Evolutionary conservation across 2,113 vertebrate genomes (phyloP).

Genomic region (Deroptyus accipitrinus): DNA sequence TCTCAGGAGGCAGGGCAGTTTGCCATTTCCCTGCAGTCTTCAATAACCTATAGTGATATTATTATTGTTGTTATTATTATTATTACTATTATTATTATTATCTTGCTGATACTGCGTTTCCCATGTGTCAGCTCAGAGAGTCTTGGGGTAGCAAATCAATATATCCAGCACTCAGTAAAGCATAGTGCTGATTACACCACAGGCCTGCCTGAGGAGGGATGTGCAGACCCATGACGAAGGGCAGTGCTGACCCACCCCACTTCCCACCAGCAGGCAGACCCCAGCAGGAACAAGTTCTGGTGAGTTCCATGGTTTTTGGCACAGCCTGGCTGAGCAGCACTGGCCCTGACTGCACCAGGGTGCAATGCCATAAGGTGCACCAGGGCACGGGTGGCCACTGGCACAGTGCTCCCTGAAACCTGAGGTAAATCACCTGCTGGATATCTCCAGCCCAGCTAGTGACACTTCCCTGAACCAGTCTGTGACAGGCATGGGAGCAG

Average conservation of each 20-base stretch:
- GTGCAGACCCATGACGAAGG: rapidly evolving
- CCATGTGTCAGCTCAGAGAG: neutral
- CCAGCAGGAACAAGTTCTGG: neutral
- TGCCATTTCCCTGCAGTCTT: neutral
- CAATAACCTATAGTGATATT: neutral
- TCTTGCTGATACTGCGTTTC: neutral
- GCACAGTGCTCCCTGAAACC: neutral
- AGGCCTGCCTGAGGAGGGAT: neutral
- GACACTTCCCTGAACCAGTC: neutral
- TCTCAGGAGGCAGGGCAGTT: neutral
- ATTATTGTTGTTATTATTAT: neutral
- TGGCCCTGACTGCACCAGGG: neutral
- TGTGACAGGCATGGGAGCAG: rapidly evolving
- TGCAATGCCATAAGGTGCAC: rapidly evolving
- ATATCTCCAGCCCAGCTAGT: neutral
- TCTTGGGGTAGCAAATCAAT: neutral
- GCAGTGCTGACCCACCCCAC: neutral
- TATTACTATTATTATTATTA: neutral
- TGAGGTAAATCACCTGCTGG: rapidly evolving
- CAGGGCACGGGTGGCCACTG: rapidly evolving
- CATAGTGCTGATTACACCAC: rapidly evolving
- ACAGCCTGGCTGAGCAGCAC: neutral
- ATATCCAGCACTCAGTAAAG: neutral
- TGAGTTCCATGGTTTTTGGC: neutral
- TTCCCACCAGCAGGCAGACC: neutral